phyloP scores from a whole-genome alignment of 2,888 invertebrate species.

The Tethea ocularis region DNA sequence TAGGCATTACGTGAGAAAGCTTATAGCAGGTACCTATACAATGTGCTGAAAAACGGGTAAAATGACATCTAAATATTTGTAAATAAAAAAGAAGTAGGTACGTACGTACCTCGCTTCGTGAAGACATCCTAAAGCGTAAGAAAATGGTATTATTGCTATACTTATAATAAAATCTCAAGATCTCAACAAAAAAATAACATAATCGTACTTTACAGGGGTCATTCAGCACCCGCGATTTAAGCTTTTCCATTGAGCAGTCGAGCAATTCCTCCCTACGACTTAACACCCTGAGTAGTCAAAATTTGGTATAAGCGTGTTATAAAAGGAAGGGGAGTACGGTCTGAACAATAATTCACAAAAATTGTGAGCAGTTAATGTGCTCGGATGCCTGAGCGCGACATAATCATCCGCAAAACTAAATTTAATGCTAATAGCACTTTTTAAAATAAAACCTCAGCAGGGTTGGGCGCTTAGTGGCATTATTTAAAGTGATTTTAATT shows the following conservation, averaged over 20 bases:
- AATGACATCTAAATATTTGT: too few species aligned
- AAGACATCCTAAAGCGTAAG: not conserved
- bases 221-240: slow-evolving; percentile 2
- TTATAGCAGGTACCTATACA: too few species aligned
- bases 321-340: slow-evolving; percentile 71
- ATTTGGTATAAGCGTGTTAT: slow-evolving; percentile 72
- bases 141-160: not conserved
- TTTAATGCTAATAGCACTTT: slow-evolving; percentile 83
- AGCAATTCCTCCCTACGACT: slow-evolving; percentile 46
- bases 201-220: slow-evolving; percentile 11
- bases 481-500: slow-evolving; percentile 84
- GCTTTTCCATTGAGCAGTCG: slow-evolving; percentile 14
- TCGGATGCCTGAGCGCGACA: slow-evolving; percentile 74
- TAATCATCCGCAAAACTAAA: slow-evolving; percentile 82
- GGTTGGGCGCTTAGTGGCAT: slow-evolving; percentile 78
- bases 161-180: not conserved
- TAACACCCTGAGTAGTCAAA: slow-evolving; percentile 61
- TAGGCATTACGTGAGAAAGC: too few species aligned
- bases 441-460: slow-evolving; percentile 78
- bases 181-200: not conserved
- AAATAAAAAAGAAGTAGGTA: too few species aligned
- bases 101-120: too few species aligned
- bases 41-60: too few species aligned
- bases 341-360: slow-evolving; percentile 80
- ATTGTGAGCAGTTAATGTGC: slow-evolving; percentile 77